Percentiles rank a stretch among this genome's conserved stretches.
Evolutionary conservation across 2,797 vertebrate genomes (phyloP).

Genomic region (Tokudaia muenninki): DNA sequence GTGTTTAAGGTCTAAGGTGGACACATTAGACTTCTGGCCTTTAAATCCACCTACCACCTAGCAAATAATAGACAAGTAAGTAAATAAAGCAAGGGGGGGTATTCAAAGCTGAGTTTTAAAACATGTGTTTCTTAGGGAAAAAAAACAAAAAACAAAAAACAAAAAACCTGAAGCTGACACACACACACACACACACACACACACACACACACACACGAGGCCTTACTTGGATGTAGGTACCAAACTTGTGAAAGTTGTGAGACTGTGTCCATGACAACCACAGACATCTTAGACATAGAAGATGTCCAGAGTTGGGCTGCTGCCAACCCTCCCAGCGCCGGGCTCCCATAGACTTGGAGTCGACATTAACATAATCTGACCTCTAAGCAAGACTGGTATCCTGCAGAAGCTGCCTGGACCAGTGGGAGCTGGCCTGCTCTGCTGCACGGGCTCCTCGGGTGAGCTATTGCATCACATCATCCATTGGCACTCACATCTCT

Average conservation of each 20-base stretch:
- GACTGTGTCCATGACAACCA: conserved; percentile 21
- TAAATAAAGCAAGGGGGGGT: neutral
- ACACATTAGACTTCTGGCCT: neutral
- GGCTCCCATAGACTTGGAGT: neutral
- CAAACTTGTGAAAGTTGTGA: neutral
- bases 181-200: neutral
- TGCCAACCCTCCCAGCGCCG: too few species aligned
- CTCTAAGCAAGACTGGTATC: neutral
- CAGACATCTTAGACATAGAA: neutral
- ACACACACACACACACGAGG: neutral
- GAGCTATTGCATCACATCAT: neutral
- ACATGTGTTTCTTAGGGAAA: neutral
- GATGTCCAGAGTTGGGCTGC: neutral
- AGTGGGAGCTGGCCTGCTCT: neutral
- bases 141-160: neutral
- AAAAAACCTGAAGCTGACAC: neutral
- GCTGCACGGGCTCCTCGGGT: neutral
- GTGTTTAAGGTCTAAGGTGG: neutral
- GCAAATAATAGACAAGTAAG: neutral
- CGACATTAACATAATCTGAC: neutral
- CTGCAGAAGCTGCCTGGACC: neutral
- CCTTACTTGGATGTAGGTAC: neutral
- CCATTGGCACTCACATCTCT: neutral
- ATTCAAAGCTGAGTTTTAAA: conserved; percentile 22
- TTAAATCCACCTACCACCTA: neutral